Conservation (phyloP, 2,113 vertebrate genomes). For the Datnioides undecimradiatus region DNA sequence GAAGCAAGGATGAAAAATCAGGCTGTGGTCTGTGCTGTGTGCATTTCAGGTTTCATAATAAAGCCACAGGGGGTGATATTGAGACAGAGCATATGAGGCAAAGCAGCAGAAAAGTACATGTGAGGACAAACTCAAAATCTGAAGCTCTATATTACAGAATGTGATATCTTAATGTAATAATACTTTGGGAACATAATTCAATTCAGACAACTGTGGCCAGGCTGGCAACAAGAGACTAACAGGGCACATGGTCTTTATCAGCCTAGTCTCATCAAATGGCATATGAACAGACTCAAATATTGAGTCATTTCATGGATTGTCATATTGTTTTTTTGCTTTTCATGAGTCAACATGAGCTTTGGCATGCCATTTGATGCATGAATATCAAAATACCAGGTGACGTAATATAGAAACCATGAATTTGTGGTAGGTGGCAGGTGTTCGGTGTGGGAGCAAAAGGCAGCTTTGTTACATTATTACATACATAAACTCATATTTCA, state of each 20-base stretch:
- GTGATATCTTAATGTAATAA: neutral
- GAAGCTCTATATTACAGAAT: constrained; percentile 21
- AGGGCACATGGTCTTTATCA: neutral
- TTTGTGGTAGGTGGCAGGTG: too few species aligned
- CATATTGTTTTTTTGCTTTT: too few species aligned
- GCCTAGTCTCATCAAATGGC: too few species aligned
- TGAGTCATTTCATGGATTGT: too few species aligned
- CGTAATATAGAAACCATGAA: too few species aligned
- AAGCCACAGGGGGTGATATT: neutral
- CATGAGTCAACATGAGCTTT: too few species aligned
- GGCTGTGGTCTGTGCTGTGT: neutral
- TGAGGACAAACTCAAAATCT: constrained; percentile 20
- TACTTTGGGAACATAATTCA: neutral
- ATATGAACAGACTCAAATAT: too few species aligned
- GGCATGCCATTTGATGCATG: too few species aligned
- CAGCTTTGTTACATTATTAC: too few species aligned
- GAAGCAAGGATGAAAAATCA: neutral
- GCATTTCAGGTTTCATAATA: constrained; percentile 8
- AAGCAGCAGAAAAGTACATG: constrained; percentile 6
- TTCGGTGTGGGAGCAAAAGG: too few species aligned
- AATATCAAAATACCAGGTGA: too few species aligned
- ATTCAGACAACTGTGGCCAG: neutral
- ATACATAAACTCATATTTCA: too few species aligned
- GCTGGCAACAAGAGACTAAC: neutral
- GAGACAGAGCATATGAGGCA: neutral